Base-by-base conservation (phyloP, 2,113 vertebrate genomes). In the Leptobrachium ailaonicum region DNA sequence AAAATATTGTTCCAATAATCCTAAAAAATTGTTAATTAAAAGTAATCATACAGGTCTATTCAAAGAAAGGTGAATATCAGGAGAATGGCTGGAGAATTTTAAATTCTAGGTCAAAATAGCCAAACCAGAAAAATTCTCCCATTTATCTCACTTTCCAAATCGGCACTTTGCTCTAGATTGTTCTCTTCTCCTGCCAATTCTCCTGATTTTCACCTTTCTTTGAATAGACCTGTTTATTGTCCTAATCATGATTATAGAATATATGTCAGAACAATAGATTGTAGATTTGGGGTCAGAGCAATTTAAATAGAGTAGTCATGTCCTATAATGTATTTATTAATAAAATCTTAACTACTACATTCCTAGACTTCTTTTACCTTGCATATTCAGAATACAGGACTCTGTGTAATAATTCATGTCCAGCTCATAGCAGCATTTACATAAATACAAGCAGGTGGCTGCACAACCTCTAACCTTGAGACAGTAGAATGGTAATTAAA, bases 251-350 rank as follows among this genome's bases (percentile, higher is more conserved):
- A 42, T 82, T 89, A 85, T 86, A 86, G 83, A 88, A 83, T 82
- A 85, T 86, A 92, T 87, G 87, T 92, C 20, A 32, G 88, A 91
- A 89, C 78, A 89, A 92, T 32, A 32, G 20, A 32, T 32, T 32
- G 20, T 32, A 32, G 20, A 32, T 32, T 32, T 32, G 20, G 85
- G 86, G 84, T 90, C 88, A 86, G 66, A 20, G n/a, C 80, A 86
- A 41, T 85, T 78, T 85, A 90, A 89, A 91, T 80, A 88, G 87
- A 83, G 73, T 75, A 86, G 73, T 54, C 44, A 41, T 14, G 62
- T 88, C 81, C 77, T 84, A 54, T 79, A 72, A 62, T 87, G 64
- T 85, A 54, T 2, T 87, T 80, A 32, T 32, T 32, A 32, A 32
- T 85, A 56, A 85, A 89, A 85, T 84, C 83, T 89, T 84, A 91